Evolutionary conservation across 2,888 invertebrate genomes (phyloP).

Genomic region (Amblyteles armatorius): DNA sequence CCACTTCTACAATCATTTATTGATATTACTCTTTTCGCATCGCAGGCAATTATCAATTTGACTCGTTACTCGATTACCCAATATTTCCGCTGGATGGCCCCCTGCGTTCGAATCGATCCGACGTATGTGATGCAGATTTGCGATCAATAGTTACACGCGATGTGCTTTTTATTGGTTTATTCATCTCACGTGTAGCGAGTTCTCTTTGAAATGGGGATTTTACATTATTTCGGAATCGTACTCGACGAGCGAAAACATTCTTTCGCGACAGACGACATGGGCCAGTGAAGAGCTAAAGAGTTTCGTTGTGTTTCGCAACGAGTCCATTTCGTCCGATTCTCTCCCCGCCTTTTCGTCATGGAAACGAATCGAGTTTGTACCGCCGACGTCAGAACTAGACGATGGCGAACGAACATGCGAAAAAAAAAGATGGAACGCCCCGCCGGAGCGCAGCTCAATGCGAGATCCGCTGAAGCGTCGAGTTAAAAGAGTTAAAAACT

Average conservation of each 20-base stretch:
- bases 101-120: no score
- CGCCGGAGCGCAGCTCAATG: neutral
- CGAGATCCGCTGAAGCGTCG: neutral
- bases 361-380: conserved; percentile 1
- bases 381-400: conserved; percentile 10
- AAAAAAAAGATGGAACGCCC: conserved; percentile 17
- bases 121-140: no score
- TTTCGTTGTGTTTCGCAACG: neutral
- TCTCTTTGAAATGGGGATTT: neutral
- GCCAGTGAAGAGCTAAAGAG: neutral
- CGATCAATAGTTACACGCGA: no score
- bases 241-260: neutral
- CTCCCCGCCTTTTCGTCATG: neutral
- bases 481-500: conserved; percentile 68
- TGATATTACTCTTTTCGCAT: conserved; percentile 42
- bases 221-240: neutral
- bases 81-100: neutral
- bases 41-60: neutral
- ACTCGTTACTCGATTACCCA: conserved; percentile 25
- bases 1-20: conserved; percentile 33
- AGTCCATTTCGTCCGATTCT: neutral
- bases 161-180: no score
- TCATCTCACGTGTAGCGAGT: no score
- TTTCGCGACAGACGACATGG: neutral
- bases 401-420: neutral